Evolutionary conservation across 2,797 vertebrate species (phyloP).

Genomic region (Spheniscus humboldti): DNA sequence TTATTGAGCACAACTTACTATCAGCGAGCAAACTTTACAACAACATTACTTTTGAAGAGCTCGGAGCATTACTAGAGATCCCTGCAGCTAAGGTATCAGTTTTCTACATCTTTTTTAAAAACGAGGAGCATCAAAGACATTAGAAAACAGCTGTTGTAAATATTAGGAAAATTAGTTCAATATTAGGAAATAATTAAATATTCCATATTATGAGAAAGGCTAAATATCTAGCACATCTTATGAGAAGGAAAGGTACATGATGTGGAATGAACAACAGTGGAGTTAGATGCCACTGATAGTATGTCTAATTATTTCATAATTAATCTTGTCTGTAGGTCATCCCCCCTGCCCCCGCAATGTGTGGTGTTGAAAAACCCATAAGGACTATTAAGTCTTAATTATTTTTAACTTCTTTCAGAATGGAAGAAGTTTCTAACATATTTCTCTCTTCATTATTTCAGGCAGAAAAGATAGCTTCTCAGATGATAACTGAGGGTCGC

Average conservation of each 20-base stretch:
- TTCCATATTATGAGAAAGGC: background rate
- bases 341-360: rapidly evolving
- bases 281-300: background rate
- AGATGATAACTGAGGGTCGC: constrained; percentile 98
- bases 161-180: background rate
- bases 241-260: background rate
- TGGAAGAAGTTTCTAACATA: background rate
- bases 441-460: constrained; percentile 43
- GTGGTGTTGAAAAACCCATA: background rate
- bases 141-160: background rate
- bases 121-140: background rate
- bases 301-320: background rate
- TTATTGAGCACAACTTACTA: constrained; percentile 97
- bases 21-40: constrained; percentile 99
- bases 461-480: constrained; percentile 98
- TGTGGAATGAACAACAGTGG: background rate
- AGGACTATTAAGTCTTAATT: background rate
- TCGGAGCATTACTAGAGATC: constrained; percentile 95
- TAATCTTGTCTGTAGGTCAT: background rate
- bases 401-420: background rate
- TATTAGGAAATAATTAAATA: background rate
- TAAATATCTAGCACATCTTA: background rate
- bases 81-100: constrained; percentile 90
- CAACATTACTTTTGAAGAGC: constrained; percentile 98
- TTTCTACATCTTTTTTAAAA: background rate